Evolutionary conservation across 2,113 vertebrate species (phyloP).

Genomic region (Ramphastos sulfuratus): DNA sequence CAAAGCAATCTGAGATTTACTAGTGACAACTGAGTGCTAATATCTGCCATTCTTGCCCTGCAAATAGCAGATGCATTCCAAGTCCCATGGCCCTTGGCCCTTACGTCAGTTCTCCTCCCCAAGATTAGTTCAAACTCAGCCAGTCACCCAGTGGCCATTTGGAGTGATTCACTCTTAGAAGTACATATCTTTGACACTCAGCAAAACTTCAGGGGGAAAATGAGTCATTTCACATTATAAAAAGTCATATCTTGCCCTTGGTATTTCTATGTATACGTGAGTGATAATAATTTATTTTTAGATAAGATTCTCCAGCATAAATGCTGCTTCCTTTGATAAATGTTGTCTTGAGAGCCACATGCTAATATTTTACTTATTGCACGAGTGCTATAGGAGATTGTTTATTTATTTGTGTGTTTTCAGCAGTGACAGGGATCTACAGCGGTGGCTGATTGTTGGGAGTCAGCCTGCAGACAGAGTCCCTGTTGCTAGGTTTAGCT

Average conservation of each 20-base stretch:
- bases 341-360: constrained; percentile 21
- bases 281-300: constrained; percentile 63
- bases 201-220: constrained; percentile 52
- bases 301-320: constrained; percentile 44
- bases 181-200: constrained; percentile 29
- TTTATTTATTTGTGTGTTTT: constrained; percentile 3
- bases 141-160: constrained; percentile 60
- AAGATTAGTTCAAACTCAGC: constrained; percentile 49
- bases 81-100: constrained; percentile 35
- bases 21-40: constrained; percentile 65
- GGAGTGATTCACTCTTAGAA: constrained; percentile 67
- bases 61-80: constrained; percentile 52
- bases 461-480: constrained; percentile 13
- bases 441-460: not conserved
- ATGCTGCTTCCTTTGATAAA: constrained; percentile 37
- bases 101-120: constrained; percentile 49
- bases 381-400: not conserved
- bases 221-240: constrained; percentile 66
- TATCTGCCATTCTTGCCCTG: constrained; percentile 51
- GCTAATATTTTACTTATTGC: constrained; percentile 15
- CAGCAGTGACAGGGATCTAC: not conserved
- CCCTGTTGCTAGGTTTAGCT: constrained; percentile 37
- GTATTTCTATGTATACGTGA: constrained; percentile 63
- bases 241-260: constrained; percentile 68
- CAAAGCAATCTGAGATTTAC: constrained; percentile 59